Base-by-base conservation (phyloP, 2,113 vertebrate genomes). In the Platichthys flesus region DNA sequence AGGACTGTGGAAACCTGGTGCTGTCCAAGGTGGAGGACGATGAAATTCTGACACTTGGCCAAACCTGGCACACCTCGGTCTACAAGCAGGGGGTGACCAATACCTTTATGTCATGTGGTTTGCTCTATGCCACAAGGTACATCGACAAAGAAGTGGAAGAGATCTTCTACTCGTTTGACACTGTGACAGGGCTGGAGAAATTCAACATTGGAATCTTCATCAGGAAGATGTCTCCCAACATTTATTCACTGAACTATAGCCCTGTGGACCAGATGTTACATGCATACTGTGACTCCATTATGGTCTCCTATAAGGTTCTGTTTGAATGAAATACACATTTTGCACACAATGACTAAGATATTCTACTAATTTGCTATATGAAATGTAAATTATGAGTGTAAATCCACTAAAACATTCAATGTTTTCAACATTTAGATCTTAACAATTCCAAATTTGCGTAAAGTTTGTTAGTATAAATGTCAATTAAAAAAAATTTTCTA, bases 111-210 rank as follows among this genome's bases (percentile, higher is more conserved):
- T 83, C 57, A 2, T 94, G 94, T 0, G 93, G 94, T 0, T 71
- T 94, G 57, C 92, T 95, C 24, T 95, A 95, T 2, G 94, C 90
- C 0, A 95, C 94, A 0, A 88, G 94, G 0, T 93, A 72, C 14
- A 3, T 94, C 13, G 49, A 47, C 79, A 80, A 81, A 59, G 45
- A 76, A 0, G 3, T 5, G 0, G 94, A 95, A 67, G 92, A 95
- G 84, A 91, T 95, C 61, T 95, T 95, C 88, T 95, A 95, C 52
- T 89, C 91, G 0, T 90, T 93, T 2, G 89, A 95, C 84, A 92
- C 93, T 0, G 12, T 42, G 1, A 94, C 91, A 0, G 80, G 85
- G 1, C 20, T 31, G 13, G 93, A 95, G 66, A 87, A 81, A 15
- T 93, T 92, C 68, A 61, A 93, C 47, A 0, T 94, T 8, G 89